These are phyloP conservation scores for Alauda arvensis DNA, from an alignment of 2,797 vertebrate genomes.

Conservation along the genomic window DNA sequence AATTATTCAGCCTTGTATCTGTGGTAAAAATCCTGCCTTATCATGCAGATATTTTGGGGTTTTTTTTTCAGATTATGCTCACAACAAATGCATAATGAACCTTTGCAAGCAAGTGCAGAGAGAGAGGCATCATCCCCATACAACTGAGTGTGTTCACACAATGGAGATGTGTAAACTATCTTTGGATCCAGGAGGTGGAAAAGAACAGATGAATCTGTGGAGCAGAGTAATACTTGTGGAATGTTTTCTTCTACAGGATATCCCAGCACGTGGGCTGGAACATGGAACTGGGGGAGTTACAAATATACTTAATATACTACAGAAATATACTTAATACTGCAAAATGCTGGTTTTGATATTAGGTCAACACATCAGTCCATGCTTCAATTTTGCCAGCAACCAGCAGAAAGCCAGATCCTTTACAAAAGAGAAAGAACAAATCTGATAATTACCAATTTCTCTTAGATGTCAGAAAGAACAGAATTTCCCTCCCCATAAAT, in stretches of 20 bases:
- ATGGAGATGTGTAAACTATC: not conserved
- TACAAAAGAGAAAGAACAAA: not conserved
- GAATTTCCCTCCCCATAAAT: not conserved
- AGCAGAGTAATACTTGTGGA: not conserved
- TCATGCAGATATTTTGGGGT: not conserved
- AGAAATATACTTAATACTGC: not conserved
- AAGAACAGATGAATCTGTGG: not conserved
- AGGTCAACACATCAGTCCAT: not conserved
- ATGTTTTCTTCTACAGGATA: not conserved
- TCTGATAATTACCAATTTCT: not conserved
- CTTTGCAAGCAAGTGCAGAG: not conserved
- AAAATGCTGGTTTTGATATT: not conserved
- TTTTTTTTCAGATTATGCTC: not conserved
- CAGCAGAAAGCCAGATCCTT: not conserved
- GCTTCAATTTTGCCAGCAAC: not conserved
- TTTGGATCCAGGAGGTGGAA: not conserved
- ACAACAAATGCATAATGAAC: not conserved
- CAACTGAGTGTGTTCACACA: not conserved
- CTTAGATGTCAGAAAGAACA: not conserved
- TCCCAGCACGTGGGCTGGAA: not conserved
- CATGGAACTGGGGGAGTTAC: not conserved
- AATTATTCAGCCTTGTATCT: not conserved
- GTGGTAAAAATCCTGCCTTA: not conserved
- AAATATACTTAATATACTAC: not conserved
- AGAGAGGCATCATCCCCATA: not conserved